phyloP scores from a whole-genome alignment of 2,888 invertebrate genomes.

The Neocrepidodera transversa region DNA sequence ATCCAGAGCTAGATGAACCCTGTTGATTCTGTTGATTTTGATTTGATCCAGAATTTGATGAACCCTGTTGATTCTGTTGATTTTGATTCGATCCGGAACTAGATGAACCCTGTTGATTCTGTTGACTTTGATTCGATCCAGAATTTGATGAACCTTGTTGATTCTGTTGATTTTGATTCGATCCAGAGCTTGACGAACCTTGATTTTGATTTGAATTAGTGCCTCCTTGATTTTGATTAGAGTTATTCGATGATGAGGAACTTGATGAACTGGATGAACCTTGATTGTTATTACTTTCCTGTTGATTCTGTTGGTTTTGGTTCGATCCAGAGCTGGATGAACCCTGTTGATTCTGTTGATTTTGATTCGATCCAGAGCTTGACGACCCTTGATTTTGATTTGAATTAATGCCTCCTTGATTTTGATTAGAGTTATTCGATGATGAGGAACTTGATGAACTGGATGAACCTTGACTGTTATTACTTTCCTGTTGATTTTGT shows the following conservation, averaged over 20 bases:
- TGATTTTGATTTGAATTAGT: neutral
- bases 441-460: slow-evolving; percentile 1
- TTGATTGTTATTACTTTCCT: too few relatives aligned
- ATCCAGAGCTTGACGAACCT: slow-evolving; percentile 35
- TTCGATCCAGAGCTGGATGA: slow-evolving; percentile 27
- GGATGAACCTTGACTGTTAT: slow-evolving; percentile 16
- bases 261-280: slow-evolving; percentile 19
- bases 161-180: slow-evolving; percentile 36
- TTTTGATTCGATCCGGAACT: slow-evolving; percentile 19
- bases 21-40: slow-evolving; percentile 30
- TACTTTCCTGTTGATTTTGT: slow-evolving; percentile 25
- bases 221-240: slow-evolving; percentile 1
- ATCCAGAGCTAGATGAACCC: slow-evolving; percentile 11
- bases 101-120: slow-evolving; percentile 16
- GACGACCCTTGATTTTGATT: slow-evolving; percentile 20
- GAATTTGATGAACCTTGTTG: slow-evolving; percentile 17
- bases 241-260: neutral
- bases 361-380: slow-evolving; percentile 19
- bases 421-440: neutral
- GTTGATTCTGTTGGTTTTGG: slow-evolving; percentile 26
- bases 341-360: slow-evolving; percentile 26
- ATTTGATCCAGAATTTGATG: slow-evolving; percentile 27
- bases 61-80: slow-evolving; percentile 31
- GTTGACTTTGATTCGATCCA: slow-evolving; percentile 5
- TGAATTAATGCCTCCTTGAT: slow-evolving; percentile 3